A percentile compares a stretch with the other conserved stretches of the same genome.
Evolutionary conservation across 1,140 invertebrate species (phyloP).

Genomic region (Lamellibrachia luymesi): DNA sequence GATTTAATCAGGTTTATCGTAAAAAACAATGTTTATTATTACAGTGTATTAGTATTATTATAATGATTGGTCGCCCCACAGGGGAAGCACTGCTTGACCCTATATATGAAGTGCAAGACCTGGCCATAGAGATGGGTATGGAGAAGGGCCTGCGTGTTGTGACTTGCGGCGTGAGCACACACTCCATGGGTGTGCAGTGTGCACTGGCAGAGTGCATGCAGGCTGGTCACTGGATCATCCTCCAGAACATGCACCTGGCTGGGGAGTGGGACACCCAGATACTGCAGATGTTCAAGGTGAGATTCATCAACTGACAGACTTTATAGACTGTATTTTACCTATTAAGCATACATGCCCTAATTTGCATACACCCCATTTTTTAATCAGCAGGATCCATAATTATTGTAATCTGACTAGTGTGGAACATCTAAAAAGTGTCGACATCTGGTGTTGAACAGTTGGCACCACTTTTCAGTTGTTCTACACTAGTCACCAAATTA

Average conservation of each 20-base stretch:
- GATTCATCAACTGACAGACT: neutral
- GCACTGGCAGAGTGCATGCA: constrained; percentile 47
- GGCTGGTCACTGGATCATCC: constrained; percentile 50
- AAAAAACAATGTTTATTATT: no score
- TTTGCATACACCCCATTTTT: no score
- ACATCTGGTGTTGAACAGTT: no score
- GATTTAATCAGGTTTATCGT: no score
- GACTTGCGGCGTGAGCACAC: constrained; percentile 46
- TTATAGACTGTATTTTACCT: no score
- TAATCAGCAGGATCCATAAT: no score
- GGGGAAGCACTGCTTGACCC: constrained; percentile 33
- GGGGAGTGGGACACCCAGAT: constrained; percentile 29
- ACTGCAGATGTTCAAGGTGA: neutral
- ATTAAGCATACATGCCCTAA: no score
- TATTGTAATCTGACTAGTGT: no score
- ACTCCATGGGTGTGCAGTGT: constrained; percentile 40
- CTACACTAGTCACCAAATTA: no score
- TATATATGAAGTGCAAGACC: constrained; percentile 45
- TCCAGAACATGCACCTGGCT: constrained; percentile 52
- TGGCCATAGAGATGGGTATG: constrained; percentile 49
- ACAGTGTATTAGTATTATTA: no score
- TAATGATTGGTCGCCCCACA: neutral
- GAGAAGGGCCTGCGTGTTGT: constrained; percentile 48
- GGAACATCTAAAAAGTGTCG: no score
- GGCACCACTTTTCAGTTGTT: no score